phyloP scores from a whole-genome alignment of 2,888 invertebrate species.

The Drosophila anomalipes region DNA sequence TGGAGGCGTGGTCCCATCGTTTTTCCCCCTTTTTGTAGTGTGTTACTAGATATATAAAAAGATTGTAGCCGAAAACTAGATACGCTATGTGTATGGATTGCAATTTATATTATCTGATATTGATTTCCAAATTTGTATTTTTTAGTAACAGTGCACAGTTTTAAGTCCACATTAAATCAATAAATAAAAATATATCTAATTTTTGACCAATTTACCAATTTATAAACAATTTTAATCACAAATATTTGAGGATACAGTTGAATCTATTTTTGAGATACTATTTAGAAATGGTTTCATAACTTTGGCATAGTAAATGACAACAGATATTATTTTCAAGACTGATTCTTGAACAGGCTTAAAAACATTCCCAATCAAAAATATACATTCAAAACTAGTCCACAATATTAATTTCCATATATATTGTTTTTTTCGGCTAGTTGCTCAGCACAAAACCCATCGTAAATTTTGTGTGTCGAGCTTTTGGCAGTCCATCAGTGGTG shows the following conservation, averaged over 20 bases:
- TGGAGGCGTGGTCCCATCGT: not conserved
- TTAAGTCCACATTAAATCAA: not conserved
- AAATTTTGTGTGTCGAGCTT: not conserved
- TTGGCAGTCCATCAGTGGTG: not conserved
- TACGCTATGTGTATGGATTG: conserved; percentile 11
- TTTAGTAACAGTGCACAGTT: too few species aligned
- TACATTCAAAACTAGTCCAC: not conserved
- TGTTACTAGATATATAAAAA: not conserved
- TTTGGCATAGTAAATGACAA: not conserved
- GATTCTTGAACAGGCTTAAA: not conserved
- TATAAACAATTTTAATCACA: not conserved
- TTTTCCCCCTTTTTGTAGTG: not conserved
- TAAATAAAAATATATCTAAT: not conserved
- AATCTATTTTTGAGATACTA: not conserved
- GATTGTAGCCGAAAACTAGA: conserved; percentile 29
- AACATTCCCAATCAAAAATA: not conserved
- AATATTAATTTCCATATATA: not conserved
- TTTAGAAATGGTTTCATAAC: not conserved
- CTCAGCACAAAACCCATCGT: too few species aligned
- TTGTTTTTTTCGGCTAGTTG: not conserved
- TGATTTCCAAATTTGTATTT: not conserved
- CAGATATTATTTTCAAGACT: not conserved
- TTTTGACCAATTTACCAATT: not conserved
- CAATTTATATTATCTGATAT: not conserved
- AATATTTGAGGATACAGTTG: not conserved